Percentiles rank a stretch among this genome's conserved stretches.
These are phyloP conservation scores for Physocephala rufipes DNA, from an alignment of 2,888 invertebrate genomes.

Conservation along the genomic window DNA sequence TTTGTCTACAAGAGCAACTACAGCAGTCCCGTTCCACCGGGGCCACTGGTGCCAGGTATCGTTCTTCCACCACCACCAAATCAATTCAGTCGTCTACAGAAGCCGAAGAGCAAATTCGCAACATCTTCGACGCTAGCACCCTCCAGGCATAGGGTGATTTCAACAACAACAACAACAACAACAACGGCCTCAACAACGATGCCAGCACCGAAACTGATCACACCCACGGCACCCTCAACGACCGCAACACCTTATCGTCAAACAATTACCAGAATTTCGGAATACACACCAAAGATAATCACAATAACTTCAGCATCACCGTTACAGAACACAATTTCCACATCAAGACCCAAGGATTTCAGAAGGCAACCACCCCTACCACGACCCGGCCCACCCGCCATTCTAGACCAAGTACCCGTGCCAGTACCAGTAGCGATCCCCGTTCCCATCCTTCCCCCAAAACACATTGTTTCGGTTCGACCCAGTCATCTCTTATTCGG, in stretches of 20 bases:
- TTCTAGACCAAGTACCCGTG: constrained; percentile 51
- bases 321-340: constrained; percentile 50
- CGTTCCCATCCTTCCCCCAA: constrained; percentile 55
- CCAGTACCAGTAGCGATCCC: constrained; percentile 60
- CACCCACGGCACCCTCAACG: constrained; percentile 39
- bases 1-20: constrained; percentile 84
- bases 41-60: constrained; percentile 88
- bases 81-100: constrained; percentile 80
- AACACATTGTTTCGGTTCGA: constrained; percentile 50
- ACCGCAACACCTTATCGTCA: constrained; percentile 50
- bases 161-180: constrained; percentile 49
- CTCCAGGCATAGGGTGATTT: constrained; percentile 38
- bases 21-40: constrained; percentile 78
- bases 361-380: constrained; percentile 33
- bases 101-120: constrained; percentile 63
- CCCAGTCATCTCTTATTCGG: constrained; percentile 56
- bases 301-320: constrained; percentile 72
- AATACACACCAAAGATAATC: constrained; percentile 54
- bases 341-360: constrained; percentile 33
- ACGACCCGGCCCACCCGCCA: constrained; percentile 32
- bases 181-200: constrained; percentile 55
- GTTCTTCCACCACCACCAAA: constrained; percentile 88
- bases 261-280: constrained; percentile 53
- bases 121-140: constrained; percentile 40
- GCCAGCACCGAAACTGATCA: constrained; percentile 44